Percentiles rank a stretch among this genome's conserved stretches.
Conservation (phyloP, 2,113 vertebrate species). For the Alligator sinensis region DNA sequence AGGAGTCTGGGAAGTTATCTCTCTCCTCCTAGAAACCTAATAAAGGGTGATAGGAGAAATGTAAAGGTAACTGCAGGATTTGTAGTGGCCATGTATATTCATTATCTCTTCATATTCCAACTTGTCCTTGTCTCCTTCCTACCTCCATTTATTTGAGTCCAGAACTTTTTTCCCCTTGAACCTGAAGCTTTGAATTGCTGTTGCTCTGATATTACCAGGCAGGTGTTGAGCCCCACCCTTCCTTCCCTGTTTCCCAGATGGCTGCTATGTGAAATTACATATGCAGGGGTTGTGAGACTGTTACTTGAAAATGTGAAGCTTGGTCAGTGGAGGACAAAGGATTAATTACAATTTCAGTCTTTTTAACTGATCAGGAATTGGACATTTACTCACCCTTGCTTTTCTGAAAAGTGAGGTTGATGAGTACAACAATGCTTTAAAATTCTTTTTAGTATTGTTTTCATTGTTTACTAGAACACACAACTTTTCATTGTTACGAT, state of each 20-base stretch:
- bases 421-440: neutral
- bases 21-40: neutral
- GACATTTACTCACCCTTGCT: neutral
- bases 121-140: neutral
- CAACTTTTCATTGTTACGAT: neutral
- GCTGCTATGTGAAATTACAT: neutral
- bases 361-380: neutral
- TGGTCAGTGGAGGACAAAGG: neutral
- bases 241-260: neutral
- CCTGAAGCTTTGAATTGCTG: neutral
- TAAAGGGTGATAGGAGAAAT: neutral
- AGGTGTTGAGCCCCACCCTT: neutral
- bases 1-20: neutral
- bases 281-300: neutral
- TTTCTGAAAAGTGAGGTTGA: neutral
- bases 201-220: neutral
- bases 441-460: neutral
- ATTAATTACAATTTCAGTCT: neutral
- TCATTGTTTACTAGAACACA: neutral
- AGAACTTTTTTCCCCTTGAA: neutral
- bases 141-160: neutral
- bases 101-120: neutral
- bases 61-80: neutral
- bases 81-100: neutral
- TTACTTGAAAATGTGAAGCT: neutral